Percentiles rank a stretch among this genome's conserved stretches.
phyloP scores from a whole-genome alignment of 2,888 invertebrate species.

The Peribatodes rhomboidaria region DNA sequence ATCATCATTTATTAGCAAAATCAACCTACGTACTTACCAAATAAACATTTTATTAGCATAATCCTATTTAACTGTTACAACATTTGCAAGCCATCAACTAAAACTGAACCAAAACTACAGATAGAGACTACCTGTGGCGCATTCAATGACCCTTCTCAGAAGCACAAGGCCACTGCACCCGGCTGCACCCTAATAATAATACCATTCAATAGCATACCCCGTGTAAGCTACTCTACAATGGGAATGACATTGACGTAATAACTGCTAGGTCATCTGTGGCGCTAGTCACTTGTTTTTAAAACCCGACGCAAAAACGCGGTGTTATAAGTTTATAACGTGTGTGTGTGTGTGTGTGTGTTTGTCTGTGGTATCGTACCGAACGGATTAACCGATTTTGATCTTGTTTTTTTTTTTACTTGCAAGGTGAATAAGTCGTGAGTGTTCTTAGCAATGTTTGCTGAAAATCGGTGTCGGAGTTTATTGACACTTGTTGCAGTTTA shows the following conservation, averaged over 20 bases:
- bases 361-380: no score
- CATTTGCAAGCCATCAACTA: background rate
- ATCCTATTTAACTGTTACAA: background rate
- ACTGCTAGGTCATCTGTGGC: background rate
- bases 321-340: no score
- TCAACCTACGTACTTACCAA: no score
- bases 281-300: background rate
- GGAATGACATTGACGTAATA: conserved; percentile 5
- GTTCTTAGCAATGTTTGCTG: no score
- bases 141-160: conserved; percentile 36
- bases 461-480: no score
- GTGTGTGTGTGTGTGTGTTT: no score
- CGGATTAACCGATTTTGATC: no score
- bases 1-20: no score
- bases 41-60: background rate
- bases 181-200: conserved; percentile 26
- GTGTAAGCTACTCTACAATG: background rate
- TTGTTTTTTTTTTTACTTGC: no score
- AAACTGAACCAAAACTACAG: conserved; percentile 6
- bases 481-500: no score
- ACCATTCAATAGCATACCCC: conserved; percentile 21
- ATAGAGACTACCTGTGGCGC: conserved; percentile 26
- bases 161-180: conserved; percentile 26
- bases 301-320: no score
- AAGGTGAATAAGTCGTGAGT: no score